A percentile compares a stretch with the other conserved stretches of the same genome.
These are phyloP conservation scores for Phoenicopterus ruber DNA, from an alignment of 2,113 vertebrate genomes.

Conservation along the genomic window DNA sequence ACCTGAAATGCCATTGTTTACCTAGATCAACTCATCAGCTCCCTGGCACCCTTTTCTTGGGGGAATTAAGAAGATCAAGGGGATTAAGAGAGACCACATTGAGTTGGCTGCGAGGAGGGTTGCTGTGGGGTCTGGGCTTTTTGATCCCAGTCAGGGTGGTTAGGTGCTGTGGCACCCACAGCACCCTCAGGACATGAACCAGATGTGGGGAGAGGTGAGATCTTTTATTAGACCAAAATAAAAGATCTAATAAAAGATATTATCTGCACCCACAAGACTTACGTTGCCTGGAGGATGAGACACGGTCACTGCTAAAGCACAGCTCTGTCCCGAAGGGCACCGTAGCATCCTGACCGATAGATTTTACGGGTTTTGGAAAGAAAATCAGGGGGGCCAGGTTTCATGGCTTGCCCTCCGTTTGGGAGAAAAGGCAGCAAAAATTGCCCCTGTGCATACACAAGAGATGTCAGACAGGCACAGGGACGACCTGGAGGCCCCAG, in stretches of 20 bases:
- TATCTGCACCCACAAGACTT: neutral
- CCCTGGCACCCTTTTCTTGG: neutral
- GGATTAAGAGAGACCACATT: neutral
- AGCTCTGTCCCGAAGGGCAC: neutral
- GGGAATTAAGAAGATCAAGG: slow-evolving; percentile 25
- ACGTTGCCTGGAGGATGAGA: neutral
- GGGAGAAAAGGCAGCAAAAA: neutral
- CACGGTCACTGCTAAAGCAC: neutral
- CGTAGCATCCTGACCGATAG: neutral
- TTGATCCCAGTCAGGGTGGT: neutral
- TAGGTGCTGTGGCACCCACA: neutral
- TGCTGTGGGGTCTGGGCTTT: neutral
- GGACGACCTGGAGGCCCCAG: neutral
- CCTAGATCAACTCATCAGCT: neutral
- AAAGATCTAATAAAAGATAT: neutral
- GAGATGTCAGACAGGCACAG: neutral
- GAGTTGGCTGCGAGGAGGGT: neutral
- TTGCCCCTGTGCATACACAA: neutral
- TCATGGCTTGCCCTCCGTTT: neutral
- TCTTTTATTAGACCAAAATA: neutral
- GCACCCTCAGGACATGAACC: neutral
- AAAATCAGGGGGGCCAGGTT: neutral
- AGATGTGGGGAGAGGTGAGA: neutral
- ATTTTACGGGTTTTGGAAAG: neutral
- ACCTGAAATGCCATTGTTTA: neutral